These are phyloP conservation scores for Ophion costatus DNA, from an alignment of 2,888 invertebrate genomes.

Conservation along the genomic window DNA sequence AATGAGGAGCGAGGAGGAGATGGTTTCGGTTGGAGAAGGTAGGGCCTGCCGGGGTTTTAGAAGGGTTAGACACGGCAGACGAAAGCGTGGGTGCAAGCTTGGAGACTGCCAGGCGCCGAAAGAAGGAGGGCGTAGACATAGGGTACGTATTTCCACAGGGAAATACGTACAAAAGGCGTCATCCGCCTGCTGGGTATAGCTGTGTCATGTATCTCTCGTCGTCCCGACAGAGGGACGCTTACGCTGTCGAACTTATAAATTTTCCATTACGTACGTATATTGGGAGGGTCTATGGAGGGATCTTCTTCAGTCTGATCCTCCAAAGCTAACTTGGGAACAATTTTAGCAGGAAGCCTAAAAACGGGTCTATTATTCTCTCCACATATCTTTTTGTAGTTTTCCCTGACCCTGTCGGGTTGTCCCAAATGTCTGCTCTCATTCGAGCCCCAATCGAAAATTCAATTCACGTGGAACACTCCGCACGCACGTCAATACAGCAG, in stretches of 20 bases:
- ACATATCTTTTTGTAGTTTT: neutral
- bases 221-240: conserved; percentile 15
- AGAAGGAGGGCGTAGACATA: conserved; percentile 9
- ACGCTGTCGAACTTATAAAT: conserved; percentile 26
- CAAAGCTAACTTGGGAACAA: neutral
- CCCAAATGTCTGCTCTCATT: neutral
- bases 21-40: neutral
- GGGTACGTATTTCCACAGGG: conserved; percentile 10
- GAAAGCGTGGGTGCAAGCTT: conserved; percentile 54
- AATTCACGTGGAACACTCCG: neutral
- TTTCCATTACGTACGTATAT: conserved; percentile 55
- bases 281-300: neutral
- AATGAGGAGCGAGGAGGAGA: conserved; percentile 10
- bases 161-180: conserved; percentile 50
- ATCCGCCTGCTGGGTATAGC: conserved; percentile 1
- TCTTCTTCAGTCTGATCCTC: neutral
- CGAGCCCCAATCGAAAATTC: neutral
- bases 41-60: neutral
- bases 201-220: conserved; percentile 16
- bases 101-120: conserved; percentile 45
- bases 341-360: neutral
- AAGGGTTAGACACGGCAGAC: conserved; percentile 30
- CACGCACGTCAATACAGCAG: conserved; percentile 25
- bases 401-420: neutral
- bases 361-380: neutral